Percentiles rank a stretch among this genome's conserved stretches.
Conservation (phyloP, 1,140 invertebrate genomes). For the Pemphigus obesinymphae region DNA sequence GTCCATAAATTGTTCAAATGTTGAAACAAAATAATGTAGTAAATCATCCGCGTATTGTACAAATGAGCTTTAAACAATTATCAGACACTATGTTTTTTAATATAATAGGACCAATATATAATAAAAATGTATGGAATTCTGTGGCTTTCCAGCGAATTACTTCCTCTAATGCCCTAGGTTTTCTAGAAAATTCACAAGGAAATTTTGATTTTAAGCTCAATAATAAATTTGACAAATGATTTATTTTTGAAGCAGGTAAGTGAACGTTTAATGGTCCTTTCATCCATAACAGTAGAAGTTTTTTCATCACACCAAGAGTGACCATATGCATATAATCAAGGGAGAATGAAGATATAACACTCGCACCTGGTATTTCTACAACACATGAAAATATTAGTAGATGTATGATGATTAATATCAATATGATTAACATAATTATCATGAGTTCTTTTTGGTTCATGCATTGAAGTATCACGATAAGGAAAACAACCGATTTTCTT, state of each 20-base stretch:
- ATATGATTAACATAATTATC: neutral
- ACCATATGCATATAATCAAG: neutral
- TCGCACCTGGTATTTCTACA: neutral
- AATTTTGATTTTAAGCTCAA: neutral
- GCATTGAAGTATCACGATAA: neutral
- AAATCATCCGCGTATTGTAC: too few species aligned
- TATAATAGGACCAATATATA: neutral
- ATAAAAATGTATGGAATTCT: neutral
- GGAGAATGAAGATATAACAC: neutral
- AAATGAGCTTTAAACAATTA: neutral
- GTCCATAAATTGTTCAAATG: too few species aligned
- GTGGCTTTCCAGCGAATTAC: neutral
- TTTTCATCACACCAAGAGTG: neutral
- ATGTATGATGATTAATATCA: neutral
- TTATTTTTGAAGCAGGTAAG: neutral
- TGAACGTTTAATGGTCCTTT: neutral
- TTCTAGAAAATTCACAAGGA: neutral
- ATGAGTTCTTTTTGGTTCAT: neutral
- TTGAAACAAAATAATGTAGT: too few species aligned
- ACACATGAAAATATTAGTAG: neutral
- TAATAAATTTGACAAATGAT: neutral
- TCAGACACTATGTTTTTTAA: neutral
- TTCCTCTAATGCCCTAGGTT: neutral
- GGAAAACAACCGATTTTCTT: neutral
- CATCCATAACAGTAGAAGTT: neutral